phyloP scores from a whole-genome alignment of 2,888 invertebrate genomes.

The Phoronis australis region DNA sequence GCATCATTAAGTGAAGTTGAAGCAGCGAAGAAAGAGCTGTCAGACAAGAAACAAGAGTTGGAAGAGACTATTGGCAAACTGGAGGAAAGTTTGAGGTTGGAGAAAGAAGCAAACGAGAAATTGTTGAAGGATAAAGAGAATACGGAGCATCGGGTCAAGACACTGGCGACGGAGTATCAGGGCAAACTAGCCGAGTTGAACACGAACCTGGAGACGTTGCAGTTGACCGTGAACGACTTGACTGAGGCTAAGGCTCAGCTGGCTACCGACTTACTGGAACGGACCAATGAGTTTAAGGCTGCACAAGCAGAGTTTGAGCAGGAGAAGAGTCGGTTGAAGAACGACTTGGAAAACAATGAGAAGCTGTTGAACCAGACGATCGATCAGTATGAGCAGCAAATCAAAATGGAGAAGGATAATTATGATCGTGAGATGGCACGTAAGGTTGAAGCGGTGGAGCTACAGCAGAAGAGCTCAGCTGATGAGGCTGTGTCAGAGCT shows the following conservation, averaged over 20 bases:
- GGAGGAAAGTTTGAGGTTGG: neutral
- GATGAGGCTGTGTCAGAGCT: slow-evolving; percentile 8
- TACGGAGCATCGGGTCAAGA: too few relatives aligned
- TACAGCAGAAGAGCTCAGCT: slow-evolving; percentile 13
- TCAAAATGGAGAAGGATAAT: slow-evolving; percentile 7
- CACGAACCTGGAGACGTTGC: slow-evolving; percentile 13
- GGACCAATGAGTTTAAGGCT: slow-evolving; percentile 4
- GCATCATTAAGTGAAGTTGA: too few relatives aligned
- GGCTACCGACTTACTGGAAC: slow-evolving; percentile 7
- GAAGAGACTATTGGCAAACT: neutral
- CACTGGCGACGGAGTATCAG: slow-evolving; percentile 11
- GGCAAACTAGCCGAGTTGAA: slow-evolving; percentile 3
- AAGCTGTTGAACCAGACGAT: slow-evolving; percentile 9
- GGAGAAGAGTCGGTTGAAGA: slow-evolving; percentile 7
- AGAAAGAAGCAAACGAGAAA: slow-evolving; percentile 25
- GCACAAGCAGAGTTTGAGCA: neutral
- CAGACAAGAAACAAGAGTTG: too few relatives aligned
- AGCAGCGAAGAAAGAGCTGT: too few relatives aligned
- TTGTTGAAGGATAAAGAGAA: slow-evolving; percentile 33
- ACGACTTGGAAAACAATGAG: slow-evolving; percentile 6
- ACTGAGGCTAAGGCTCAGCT: slow-evolving; percentile 20
- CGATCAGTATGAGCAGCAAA: slow-evolving; percentile 15
- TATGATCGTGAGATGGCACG: slow-evolving; percentile 9
- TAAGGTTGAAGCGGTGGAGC: slow-evolving; percentile 7
- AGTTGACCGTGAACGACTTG: slow-evolving; percentile 15